phyloP scores from a whole-genome alignment of 2,797 vertebrate species.

The Mormyrops boulengeri region DNA sequence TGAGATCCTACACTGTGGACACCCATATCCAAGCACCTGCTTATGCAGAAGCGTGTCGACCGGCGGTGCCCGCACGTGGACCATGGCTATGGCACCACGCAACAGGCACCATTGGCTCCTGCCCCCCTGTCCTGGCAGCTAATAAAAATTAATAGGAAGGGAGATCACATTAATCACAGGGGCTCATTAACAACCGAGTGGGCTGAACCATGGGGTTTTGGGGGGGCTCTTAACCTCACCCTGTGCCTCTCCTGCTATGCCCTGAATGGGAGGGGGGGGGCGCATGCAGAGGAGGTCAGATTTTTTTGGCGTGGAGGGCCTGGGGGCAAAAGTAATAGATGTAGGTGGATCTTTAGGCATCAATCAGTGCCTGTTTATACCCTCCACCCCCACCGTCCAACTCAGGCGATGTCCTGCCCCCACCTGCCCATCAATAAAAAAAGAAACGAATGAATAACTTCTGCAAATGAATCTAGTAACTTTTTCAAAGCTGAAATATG shows the following conservation, averaged over 20 bases:
- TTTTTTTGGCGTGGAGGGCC: slow-evolving; percentile 51
- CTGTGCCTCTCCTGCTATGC: slow-evolving; percentile 20
- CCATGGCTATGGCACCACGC: not conserved
- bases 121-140: not conserved
- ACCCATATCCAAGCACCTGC: not conserved
- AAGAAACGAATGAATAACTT: not conserved
- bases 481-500: not conserved
- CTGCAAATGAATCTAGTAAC: not conserved
- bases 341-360: slow-evolving; percentile 34
- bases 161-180: not conserved
- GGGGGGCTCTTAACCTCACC: slow-evolving; percentile 29
- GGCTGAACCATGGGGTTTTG: slow-evolving; percentile 18
- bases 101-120: not conserved
- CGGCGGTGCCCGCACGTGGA: not conserved
- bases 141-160: not conserved
- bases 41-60: not conserved
- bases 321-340: slow-evolving; percentile 32
- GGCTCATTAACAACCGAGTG: slow-evolving; percentile 23
- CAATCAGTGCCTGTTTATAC: slow-evolving; percentile 59
- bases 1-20: not conserved
- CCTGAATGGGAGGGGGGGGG: slow-evolving; percentile 19
- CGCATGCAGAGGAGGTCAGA: slow-evolving; percentile 54
- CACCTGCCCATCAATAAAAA: not conserved
- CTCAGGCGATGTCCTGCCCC: not conserved
- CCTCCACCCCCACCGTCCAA: slow-evolving; percentile 34